Evolutionary conservation across 2,797 vertebrate species (phyloP).

Genomic region (Brachyalestes nurse): DNA sequence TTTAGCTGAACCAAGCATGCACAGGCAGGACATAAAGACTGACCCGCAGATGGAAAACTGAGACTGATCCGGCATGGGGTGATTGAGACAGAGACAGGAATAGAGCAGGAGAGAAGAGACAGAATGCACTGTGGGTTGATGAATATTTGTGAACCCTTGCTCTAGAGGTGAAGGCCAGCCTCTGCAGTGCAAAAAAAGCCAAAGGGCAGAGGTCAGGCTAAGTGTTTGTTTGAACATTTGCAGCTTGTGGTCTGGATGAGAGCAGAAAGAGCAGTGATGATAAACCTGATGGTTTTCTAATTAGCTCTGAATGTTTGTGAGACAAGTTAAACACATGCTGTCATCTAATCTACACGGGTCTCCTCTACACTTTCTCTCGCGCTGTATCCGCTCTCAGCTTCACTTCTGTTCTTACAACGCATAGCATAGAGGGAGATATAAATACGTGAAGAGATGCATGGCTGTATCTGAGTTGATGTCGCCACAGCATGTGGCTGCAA

Average conservation of each 20-base stretch:
- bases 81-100: slow-evolving; percentile 28
- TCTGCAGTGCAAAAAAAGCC: slow-evolving; percentile 31
- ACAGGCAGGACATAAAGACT: slow-evolving; percentile 24
- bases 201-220: slow-evolving; percentile 44
- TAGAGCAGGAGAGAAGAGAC: slow-evolving; percentile 14
- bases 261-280: slow-evolving; percentile 39
- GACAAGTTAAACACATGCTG: background rate
- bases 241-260: slow-evolving; percentile 31
- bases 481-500: background rate
- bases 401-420: background rate
- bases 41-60: slow-evolving; percentile 22
- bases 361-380: background rate
- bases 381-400: background rate
- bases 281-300: slow-evolving; percentile 27
- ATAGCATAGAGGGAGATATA: background rate
- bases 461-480: too few relatives aligned
- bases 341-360: background rate
- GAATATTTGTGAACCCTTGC: slow-evolving; percentile 41
- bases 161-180: slow-evolving; percentile 40
- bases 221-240: slow-evolving; percentile 35
- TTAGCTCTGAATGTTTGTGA: slow-evolving; percentile 6
- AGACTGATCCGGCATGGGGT: slow-evolving; percentile 31
- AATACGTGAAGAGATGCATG: too few relatives aligned
- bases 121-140: slow-evolving; percentile 23
- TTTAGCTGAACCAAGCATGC: background rate